Percentiles rank a stretch among this genome's conserved stretches.
Evolutionary conservation across 1,140 invertebrate genomes (phyloP).

Genomic region (Ceratina calcarata): DNA sequence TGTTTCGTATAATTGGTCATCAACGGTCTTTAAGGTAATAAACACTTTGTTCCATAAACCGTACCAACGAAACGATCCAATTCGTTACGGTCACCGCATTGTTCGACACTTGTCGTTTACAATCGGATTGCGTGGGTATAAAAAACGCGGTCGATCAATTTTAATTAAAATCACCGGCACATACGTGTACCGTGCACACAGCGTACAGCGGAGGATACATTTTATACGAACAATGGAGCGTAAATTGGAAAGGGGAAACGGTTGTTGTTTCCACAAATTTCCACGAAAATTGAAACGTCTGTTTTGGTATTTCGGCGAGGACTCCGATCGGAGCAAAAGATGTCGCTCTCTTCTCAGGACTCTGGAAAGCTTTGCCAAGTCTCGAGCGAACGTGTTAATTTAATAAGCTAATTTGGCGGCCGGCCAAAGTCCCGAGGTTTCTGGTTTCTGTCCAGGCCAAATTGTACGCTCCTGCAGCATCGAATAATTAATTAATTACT

Average conservation of each 20-base stretch:
- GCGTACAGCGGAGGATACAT: not conserved
- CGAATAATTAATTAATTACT: slow-evolving; percentile 69
- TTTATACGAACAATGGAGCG: not conserved
- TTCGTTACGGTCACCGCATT: not conserved
- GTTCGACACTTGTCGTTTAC: not conserved
- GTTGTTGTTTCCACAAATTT: not conserved
- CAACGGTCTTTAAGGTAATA: slow-evolving; percentile 10
- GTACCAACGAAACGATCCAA: not conserved
- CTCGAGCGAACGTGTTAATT: slow-evolving; percentile 66
- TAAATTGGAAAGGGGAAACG: not conserved
- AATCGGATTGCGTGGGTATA: not conserved
- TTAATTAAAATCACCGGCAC: not conserved
- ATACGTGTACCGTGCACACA: not conserved
- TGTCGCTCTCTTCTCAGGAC: slow-evolving; percentile 36
- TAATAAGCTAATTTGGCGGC: slow-evolving; percentile 73
- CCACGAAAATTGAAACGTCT: slow-evolving; percentile 25
- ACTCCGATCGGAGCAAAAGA: not conserved
- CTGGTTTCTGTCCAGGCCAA: slow-evolving; percentile 61
- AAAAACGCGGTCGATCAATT: not conserved
- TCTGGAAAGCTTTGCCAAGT: slow-evolving; percentile 52
- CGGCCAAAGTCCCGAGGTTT: slow-evolving; percentile 66
- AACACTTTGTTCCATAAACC: slow-evolving; percentile 4
- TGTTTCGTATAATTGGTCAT: slow-evolving; percentile 24
- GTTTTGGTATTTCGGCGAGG: not conserved
- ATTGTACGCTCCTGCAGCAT: slow-evolving; percentile 52